Percentiles rank a stretch among this genome's conserved stretches.
These are phyloP conservation scores for Aptenodytes patagonicus DNA, from an alignment of 2,113 vertebrate genomes.

Conservation along the genomic window DNA sequence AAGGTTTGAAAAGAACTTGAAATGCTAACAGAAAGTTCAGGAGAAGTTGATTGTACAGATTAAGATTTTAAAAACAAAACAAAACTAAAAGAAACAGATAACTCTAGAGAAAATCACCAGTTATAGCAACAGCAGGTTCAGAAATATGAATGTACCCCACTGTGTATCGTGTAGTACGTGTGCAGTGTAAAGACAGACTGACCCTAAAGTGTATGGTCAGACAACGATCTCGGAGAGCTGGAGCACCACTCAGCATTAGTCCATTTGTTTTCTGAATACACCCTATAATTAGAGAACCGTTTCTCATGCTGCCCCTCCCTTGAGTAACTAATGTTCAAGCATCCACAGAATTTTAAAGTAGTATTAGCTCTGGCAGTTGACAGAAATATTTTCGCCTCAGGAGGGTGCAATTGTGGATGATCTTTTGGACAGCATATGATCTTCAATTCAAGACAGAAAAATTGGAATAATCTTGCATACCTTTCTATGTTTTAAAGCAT, in stretches of 20 bases:
- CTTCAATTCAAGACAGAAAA: not conserved
- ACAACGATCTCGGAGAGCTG: not conserved
- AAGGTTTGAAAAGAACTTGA: not conserved
- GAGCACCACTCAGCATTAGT: conserved; percentile 1
- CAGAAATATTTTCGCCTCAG: not conserved
- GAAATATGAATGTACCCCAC: not conserved
- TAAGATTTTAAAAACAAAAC: not conserved
- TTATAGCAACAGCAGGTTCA: not conserved
- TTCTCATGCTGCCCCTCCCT: conserved; percentile 67
- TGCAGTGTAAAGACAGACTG: not conserved
- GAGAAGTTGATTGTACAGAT: not conserved
- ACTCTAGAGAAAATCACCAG: not conserved
- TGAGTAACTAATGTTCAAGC: conserved; percentile 24
- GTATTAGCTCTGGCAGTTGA: conserved; percentile 30
- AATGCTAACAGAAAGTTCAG: not conserved
- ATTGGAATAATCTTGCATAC: not conserved
- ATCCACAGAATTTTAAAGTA: conserved; percentile 61
- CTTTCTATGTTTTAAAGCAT: not conserved
- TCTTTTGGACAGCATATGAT: not conserved
- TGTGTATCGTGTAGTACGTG: not conserved
- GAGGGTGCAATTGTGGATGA: not conserved
- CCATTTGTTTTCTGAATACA: conserved; percentile 59
- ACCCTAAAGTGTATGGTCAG: not conserved
- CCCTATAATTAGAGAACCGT: conserved; percentile 65
- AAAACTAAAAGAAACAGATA: not conserved